A percentile compares a stretch with the other conserved stretches of the same genome.
Evolutionary conservation across 1,140 invertebrate genomes (phyloP).

Genomic region (Bombus picipes): DNA sequence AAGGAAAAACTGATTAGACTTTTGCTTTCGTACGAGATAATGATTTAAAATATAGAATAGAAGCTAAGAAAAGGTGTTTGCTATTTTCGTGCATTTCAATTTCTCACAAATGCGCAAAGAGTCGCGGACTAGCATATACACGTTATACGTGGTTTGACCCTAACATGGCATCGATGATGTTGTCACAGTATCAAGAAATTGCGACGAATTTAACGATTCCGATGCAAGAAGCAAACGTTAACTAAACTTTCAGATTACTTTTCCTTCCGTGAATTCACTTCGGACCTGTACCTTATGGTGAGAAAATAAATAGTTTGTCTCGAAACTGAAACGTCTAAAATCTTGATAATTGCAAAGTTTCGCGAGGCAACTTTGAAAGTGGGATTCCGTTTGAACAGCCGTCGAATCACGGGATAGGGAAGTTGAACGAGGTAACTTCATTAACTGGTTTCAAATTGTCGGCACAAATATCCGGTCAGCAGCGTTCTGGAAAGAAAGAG

Average conservation of each 20-base stretch:
- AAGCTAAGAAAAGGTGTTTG: no score
- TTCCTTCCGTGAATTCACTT: background rate
- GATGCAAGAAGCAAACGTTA: background rate
- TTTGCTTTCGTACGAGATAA: no score
- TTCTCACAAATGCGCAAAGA: no score
- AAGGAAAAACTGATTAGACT: no score
- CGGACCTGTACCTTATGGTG: background rate
- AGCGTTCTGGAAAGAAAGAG: background rate
- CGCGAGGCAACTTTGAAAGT: background rate
- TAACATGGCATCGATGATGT: no score
- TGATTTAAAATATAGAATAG: no score
- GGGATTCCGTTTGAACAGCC: slow-evolving; percentile 24
- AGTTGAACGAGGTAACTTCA: slow-evolving; percentile 25
- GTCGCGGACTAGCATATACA: no score
- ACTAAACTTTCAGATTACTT: background rate
- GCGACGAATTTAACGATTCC: no score
- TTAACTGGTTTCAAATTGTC: slow-evolving; percentile 40
- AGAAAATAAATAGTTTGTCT: slow-evolving; percentile 23
- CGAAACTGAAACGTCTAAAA: slow-evolving; percentile 10
- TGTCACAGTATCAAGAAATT: no score
- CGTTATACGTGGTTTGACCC: no score
- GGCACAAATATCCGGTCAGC: background rate
- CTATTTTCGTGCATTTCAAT: no score
- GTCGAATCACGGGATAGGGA: background rate
- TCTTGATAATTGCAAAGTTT: slow-evolving; percentile 57